Evolutionary conservation across 1,140 invertebrate species (phyloP).

Genomic region (Caenorhabditis briggsae): DNA sequence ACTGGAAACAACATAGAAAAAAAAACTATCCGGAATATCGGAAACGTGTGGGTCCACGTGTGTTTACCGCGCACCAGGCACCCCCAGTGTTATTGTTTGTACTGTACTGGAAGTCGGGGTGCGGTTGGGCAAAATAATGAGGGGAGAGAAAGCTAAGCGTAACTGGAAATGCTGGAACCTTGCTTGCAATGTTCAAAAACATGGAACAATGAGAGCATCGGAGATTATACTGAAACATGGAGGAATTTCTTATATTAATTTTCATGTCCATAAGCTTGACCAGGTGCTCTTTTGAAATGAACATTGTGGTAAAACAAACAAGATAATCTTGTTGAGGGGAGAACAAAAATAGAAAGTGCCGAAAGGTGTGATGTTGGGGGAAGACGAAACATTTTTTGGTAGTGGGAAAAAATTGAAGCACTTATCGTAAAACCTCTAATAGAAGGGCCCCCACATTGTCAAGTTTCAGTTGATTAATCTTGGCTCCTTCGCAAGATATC

Average conservation of each 20-base stretch:
- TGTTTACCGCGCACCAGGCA: conserved; percentile 23
- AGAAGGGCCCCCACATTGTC: no score
- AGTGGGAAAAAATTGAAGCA: no score
- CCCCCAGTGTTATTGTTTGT: conserved; percentile 16
- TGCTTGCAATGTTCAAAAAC: background rate
- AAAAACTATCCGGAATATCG: conserved; percentile 45
- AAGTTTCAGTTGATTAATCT: no score
- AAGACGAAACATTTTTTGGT: no score
- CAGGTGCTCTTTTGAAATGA: background rate
- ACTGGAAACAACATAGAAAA: conserved; percentile 43
- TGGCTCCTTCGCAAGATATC: no score
- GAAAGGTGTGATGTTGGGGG: no score
- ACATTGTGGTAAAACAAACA: conserved; percentile 11
- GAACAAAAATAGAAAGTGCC: background rate
- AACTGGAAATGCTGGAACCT: conserved; percentile 17
- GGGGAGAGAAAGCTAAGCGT: no score
- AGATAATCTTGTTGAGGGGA: background rate
- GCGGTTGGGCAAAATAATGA: conserved; percentile 16
- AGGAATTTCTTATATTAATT: background rate
- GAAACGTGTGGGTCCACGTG: conserved; percentile 40
- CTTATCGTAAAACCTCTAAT: no score
- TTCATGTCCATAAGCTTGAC: conserved; percentile 1
- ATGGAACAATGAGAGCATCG: background rate
- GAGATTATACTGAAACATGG: background rate
- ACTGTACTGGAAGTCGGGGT: conserved; percentile 49